A percentile compares a stretch with the other conserved stretches of the same genome.
Evolutionary conservation across 2,797 vertebrate species (phyloP).

Genomic region (Pseudopleuronectes americanus): DNA sequence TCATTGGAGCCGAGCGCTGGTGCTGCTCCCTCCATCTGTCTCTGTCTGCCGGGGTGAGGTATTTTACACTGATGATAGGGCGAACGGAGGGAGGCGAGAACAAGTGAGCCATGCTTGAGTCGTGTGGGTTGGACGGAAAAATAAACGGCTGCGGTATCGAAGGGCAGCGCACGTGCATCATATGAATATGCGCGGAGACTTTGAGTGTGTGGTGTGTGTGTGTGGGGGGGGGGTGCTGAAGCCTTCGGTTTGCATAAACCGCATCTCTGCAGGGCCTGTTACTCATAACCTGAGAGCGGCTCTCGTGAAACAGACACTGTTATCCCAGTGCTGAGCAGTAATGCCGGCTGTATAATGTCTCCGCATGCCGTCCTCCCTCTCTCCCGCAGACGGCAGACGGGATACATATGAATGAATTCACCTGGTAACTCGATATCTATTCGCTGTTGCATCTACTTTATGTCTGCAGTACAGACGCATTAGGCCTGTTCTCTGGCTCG

Average conservation of each 20-base stretch:
- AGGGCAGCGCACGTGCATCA: constrained; percentile 48
- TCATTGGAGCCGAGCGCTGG: constrained; percentile 72
- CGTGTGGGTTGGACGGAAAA: constrained; percentile 62
- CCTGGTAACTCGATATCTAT: constrained; percentile 26
- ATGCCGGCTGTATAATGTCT: constrained; percentile 46
- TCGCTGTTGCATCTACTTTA: constrained; percentile 8
- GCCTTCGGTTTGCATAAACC: constrained; percentile 61
- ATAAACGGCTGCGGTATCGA: constrained; percentile 54
- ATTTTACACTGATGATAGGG: constrained; percentile 76
- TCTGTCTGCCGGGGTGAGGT: constrained; percentile 79
- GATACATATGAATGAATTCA: constrained; percentile 41
- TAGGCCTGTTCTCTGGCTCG: neutral
- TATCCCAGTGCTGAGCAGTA: constrained; percentile 55
- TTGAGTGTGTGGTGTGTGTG: too few species aligned
- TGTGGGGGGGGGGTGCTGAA: constrained; percentile 14
- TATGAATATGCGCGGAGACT: constrained; percentile 35
- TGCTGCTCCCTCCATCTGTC: constrained; percentile 79
- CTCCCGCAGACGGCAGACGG: constrained; percentile 28
- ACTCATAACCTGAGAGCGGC: constrained; percentile 55
- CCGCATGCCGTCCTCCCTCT: constrained; percentile 41
- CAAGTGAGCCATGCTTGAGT: constrained; percentile 62
- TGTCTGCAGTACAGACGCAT: constrained; percentile 25
- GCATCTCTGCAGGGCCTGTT: constrained; percentile 63
- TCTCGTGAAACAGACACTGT: constrained; percentile 58
- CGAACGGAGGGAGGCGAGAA: constrained; percentile 57